Evolutionary conservation across 2,888 invertebrate species (phyloP), one percentile per base, ranked within the genome.

Genomic region (Harmothoe impar): DNA sequence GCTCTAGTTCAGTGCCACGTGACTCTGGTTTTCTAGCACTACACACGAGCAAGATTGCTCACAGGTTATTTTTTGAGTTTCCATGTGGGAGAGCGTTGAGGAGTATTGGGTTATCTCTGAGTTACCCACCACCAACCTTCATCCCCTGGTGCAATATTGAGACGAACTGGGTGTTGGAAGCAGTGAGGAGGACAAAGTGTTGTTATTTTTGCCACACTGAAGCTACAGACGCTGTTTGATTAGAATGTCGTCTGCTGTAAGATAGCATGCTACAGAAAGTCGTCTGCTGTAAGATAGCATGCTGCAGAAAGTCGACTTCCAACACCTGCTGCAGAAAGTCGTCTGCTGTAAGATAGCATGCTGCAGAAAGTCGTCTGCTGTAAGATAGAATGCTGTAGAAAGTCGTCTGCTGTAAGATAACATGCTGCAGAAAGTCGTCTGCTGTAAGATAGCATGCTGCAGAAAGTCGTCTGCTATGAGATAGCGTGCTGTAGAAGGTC

Each of bases 41-140:
- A 1, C 72, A 29, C 72, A 17, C 3, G 1, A 25, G n/a, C 23
- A 20, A 23, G 72, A 72, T 72, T 72, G 72, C 72, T 72, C 29
- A 72, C 72, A 29, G 72, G 25, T 72, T 29, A 15, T 3, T 72
- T 72, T 72, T 72, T 72, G 29, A 72, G 72, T n/a, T 72, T 72
- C 68, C 31, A 29, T 15, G 31, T 25, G 29, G 15, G 12, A 17
- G 72, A 29, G 15, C 25, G n/a, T n/a, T n/a, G 10, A 17, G 29
- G 72, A 72, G 72, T 72, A 29, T 72, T 72, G 72, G 72, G 72
- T 72, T 72, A 72, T 72, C 72, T 72, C 72, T 72, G 25, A 25
- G 31, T 15, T 25, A 29, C 29, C 29, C 1, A 17, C n/a, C 31
- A 72, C 25, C 72, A 72, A 25, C 1, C 25, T 3, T 25, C 72